Conservation (phyloP, 2,113 vertebrate genomes). For the Phylloscopus trochilus region DNA sequence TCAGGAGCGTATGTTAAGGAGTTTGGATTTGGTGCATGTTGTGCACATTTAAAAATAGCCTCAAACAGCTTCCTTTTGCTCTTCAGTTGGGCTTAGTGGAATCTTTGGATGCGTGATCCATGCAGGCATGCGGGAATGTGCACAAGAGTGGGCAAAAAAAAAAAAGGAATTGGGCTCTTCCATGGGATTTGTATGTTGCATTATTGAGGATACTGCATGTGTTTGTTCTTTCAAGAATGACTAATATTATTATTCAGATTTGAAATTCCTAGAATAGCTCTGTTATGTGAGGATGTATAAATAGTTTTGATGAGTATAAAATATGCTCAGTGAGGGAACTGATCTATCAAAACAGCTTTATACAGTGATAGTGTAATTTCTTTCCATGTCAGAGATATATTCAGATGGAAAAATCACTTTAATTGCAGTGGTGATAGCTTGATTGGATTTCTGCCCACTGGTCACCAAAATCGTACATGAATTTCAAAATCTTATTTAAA, state of each 20-base stretch:
- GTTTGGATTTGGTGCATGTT: slow-evolving; percentile 1
- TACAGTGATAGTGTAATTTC: neutral
- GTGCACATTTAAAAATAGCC: neutral
- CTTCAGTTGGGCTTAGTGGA: neutral
- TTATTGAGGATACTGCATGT: neutral
- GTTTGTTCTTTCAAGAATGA: slow-evolving; percentile 2
- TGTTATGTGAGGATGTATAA: slow-evolving; percentile 44
- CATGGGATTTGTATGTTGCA: neutral
- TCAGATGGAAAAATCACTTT: slow-evolving; percentile 60
- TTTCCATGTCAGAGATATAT: slow-evolving; percentile 16
- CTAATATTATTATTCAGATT: slow-evolving; percentile 30
- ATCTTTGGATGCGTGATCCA: neutral
- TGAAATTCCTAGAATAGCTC: slow-evolving; percentile 48
- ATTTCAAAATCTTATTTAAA: neutral
- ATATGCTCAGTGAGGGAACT: slow-evolving; percentile 46
- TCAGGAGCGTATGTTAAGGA: neutral
- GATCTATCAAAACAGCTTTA: slow-evolving; percentile 58
- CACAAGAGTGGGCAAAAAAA: neutral
- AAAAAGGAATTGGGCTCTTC: neutral
- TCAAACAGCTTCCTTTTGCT: neutral
- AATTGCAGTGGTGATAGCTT: slow-evolving; percentile 41
- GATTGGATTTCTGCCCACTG: slow-evolving; percentile 29
- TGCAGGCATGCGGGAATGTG: fast-evolving
- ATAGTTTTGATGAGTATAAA: slow-evolving; percentile 56
- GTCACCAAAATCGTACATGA: neutral